These are phyloP conservation scores for Stichodactyla mertensii DNA, from an alignment of 64 coral and sea anemone species.

Conservation along the genomic window DNA sequence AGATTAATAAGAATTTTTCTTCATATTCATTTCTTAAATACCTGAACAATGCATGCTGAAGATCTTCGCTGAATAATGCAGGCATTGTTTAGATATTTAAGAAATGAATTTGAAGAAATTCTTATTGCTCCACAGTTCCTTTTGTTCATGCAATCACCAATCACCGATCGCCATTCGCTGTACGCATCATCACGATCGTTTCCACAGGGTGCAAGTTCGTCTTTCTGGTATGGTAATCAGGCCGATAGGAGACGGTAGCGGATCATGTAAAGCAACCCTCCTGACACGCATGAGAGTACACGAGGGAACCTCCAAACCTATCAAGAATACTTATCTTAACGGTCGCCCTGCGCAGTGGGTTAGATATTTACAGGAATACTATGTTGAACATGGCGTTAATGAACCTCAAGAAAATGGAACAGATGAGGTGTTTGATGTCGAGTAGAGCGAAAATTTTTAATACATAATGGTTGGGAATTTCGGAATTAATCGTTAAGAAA, in stretches of 20 bases:
- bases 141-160: too few relatives aligned
- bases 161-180: too few relatives aligned
- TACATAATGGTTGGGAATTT: background rate
- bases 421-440: background rate
- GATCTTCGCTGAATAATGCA: too few relatives aligned
- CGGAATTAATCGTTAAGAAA: background rate
- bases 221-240: conserved; percentile 19
- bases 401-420: conserved; percentile 5
- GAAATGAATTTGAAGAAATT: too few relatives aligned
- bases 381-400: background rate
- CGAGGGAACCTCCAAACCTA: background rate
- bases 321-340: conserved; percentile 23
- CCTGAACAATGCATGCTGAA: too few relatives aligned
- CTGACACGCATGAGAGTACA: conserved; percentile 10
- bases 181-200: background rate
- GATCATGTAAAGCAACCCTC: conserved; percentile 10
- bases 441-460: background rate
- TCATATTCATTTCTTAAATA: too few relatives aligned
- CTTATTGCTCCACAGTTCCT: too few relatives aligned
- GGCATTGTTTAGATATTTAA: too few relatives aligned
- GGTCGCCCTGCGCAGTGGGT: conserved; percentile 18
- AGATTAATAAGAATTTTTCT: too few relatives aligned
- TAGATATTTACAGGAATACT: conserved; percentile 9
- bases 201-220: conserved; percentile 7
- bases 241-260: background rate